Base-by-base conservation (phyloP, 2,113 vertebrate genomes). In the Osmerus mordax region DNA sequence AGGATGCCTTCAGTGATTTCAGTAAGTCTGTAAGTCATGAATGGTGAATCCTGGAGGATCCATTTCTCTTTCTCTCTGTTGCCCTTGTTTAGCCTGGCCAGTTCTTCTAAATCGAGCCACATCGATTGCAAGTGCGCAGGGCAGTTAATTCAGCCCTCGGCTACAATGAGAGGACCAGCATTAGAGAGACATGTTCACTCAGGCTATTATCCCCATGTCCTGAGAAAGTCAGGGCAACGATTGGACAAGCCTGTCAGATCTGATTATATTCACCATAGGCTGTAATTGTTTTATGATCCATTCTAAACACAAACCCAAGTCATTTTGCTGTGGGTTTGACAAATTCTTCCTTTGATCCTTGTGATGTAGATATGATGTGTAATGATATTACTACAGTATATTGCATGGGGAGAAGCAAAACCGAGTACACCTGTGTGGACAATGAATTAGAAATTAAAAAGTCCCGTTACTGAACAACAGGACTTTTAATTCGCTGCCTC, bases 11-110 rank as follows among this genome's bases (percentile, higher is more conserved):
- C 55, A 41, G 65, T 64, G 59, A 70, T 78, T 74, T n/a, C n/a
- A n/a, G n/a, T n/a, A n/a, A n/a, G n/a, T n/a, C n/a, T 78, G 65
- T 59, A 65, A 72, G 65, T 68, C 66, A 73, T 76, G 65, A 72
- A 15, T 69, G 72, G 77, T 62, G 54, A 79, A 69, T 79, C 60
- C 75, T 72, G 36, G 19, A 29, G 55, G 63, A 67, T 25, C 69
- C 19, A 23, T 53, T 28, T 25, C 29, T 32, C 23, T n/a, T 47
- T 53, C 47, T 67, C 19, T 67, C 71, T 11, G 67, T 58, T 67
- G n/a, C 28, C n/a, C 53, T 66, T 53, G 65, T 58, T 66, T 65
- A 32, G 72, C 36, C 15, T 12, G 32, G 16, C 58, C 21, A 58
- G 68, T 18, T 56, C 21, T 11, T 29, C 29, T 70, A 70, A 74